These are phyloP conservation scores for Hymenochirus boettgeri DNA, from an alignment of 2,113 vertebrate genomes.

Conservation along the genomic window DNA sequence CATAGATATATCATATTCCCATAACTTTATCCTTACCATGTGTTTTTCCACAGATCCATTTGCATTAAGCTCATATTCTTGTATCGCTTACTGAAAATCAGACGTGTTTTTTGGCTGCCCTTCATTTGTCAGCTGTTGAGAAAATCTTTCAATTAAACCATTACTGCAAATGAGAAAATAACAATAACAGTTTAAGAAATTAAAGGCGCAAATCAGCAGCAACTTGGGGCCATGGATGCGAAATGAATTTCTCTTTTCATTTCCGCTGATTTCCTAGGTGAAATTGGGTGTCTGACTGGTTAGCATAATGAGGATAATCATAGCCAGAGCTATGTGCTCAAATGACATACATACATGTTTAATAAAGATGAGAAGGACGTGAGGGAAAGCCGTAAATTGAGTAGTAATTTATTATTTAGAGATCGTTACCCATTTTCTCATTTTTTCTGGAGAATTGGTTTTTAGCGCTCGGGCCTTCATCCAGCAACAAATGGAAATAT, in stretches of 20 bases:
- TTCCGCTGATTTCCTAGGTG: constrained; percentile 79
- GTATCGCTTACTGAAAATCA: no score
- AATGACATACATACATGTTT: constrained; percentile 70
- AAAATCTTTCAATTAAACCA: constrained; percentile 75
- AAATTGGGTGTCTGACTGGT: constrained; percentile 73
- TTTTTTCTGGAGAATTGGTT: constrained; percentile 68
- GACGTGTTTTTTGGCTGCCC: constrained; percentile 47
- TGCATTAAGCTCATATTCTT: no score
- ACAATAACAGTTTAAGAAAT: constrained; percentile 73
- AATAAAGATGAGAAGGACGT: constrained; percentile 74
- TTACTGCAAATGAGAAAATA: constrained; percentile 63
- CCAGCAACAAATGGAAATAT: constrained; percentile 24
- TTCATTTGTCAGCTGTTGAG: constrained; percentile 75
- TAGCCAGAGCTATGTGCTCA: constrained; percentile 63
- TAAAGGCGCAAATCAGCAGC: constrained; percentile 64
- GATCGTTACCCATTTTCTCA: constrained; percentile 75
- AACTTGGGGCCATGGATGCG: constrained; percentile 64
- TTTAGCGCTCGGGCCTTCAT: constrained; percentile 57
- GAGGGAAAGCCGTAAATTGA: constrained; percentile 72
- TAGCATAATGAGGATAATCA: constrained; percentile 70
- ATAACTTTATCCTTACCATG: no score
- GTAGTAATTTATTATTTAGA: constrained; percentile 85
- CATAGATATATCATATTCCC: no score
- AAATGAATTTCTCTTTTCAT: constrained; percentile 70
- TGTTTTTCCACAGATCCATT: no score